Percentiles rank a stretch among this genome's conserved stretches.
phyloP scores from a whole-genome alignment of 2,797 vertebrate species.

The Rhincodon typus region DNA sequence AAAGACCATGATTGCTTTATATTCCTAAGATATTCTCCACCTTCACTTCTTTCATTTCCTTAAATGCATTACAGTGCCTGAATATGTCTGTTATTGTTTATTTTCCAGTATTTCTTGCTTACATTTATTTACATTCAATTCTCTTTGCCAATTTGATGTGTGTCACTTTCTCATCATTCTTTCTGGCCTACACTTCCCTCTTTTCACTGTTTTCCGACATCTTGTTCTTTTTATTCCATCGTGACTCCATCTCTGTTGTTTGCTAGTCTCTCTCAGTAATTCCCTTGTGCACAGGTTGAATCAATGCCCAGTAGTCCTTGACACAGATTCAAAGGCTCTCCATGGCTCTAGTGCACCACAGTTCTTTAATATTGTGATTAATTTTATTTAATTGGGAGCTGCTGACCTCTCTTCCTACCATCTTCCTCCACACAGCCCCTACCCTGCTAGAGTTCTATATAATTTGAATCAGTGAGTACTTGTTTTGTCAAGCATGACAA shows the following conservation, averaged over 20 bases:
- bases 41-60: background rate
- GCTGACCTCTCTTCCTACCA: background rate
- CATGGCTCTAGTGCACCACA: background rate
- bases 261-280: background rate
- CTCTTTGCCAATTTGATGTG: background rate
- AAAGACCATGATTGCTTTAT: background rate
- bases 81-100: background rate
- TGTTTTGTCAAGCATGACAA: background rate
- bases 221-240: background rate
- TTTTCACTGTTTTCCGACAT: background rate
- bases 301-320: background rate
- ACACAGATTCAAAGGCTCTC: background rate
- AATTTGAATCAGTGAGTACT: background rate
- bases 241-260: background rate
- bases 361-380: conserved; percentile 9
- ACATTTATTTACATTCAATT: background rate
- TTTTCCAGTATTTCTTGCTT: background rate
- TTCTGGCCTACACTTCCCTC: background rate
- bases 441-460: background rate
- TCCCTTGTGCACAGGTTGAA: background rate
- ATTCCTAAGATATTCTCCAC: background rate
- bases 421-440: no score
- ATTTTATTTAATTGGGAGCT: background rate
- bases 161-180: background rate
- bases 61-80: background rate